Evolutionary conservation across 2,113 vertebrate genomes (phyloP).

Genomic region (Trinectes maculatus): DNA sequence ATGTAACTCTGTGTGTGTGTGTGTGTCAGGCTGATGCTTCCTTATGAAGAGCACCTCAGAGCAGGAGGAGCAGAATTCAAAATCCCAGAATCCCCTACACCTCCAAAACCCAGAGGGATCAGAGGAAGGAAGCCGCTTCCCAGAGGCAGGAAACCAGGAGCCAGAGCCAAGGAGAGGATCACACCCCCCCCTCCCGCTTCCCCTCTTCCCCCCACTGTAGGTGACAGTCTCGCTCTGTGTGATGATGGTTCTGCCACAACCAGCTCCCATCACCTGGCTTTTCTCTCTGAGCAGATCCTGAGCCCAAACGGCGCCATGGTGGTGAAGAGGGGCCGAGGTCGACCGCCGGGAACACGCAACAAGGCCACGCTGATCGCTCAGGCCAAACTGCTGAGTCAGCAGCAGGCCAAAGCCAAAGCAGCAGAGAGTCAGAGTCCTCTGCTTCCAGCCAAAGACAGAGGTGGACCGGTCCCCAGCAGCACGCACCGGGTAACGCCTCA

Average conservation of each 20-base stretch:
- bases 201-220: conserved; percentile 15
- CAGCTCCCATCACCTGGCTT: neutral
- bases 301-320: conserved; percentile 40
- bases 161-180: conserved; percentile 61
- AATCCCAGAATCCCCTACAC: conserved; percentile 57
- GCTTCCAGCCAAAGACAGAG: conserved; percentile 10
- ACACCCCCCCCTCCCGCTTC: neutral
- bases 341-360: conserved; percentile 79
- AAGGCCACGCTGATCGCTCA: conserved; percentile 72
- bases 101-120: conserved; percentile 46
- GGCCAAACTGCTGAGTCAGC: conserved; percentile 70
- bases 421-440: neutral
- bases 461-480: neutral
- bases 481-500: conserved; percentile 48
- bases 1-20: conserved; percentile 3
- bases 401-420: conserved; percentile 45
- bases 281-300: conserved; percentile 32
- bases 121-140: conserved; percentile 60
- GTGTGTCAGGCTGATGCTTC: conserved; percentile 76
- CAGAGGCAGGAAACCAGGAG: conserved; percentile 61
- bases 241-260: neutral
- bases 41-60: conserved; percentile 79
- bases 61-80: conserved; percentile 68
- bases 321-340: conserved; percentile 77
- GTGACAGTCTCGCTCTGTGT: neutral